phyloP scores from a whole-genome alignment of 1,140 invertebrate genomes.

The Pentalonia nigronervosa region DNA sequence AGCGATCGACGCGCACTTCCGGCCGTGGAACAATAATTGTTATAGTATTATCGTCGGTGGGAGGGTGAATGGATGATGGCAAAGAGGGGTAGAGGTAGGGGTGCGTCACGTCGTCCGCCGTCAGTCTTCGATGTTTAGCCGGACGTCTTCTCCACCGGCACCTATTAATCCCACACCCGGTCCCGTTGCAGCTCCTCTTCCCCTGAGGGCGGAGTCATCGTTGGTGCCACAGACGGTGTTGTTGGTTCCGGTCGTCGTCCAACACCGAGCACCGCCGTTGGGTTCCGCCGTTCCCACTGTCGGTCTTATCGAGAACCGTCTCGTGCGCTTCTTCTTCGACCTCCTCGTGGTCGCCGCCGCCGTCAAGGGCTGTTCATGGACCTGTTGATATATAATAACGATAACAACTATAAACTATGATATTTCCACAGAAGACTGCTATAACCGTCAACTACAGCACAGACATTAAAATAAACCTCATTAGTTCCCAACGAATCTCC shows the following conservation, averaged over 20 bases:
- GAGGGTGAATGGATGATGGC: no score
- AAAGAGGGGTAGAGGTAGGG: no score
- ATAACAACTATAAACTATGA: not conserved
- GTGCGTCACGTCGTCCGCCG: not conserved
- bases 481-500: no score
- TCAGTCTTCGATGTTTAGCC: slow-evolving; percentile 54
- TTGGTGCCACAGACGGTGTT: not conserved
- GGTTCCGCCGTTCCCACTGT: not conserved
- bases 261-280: not conserved
- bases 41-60: not conserved
- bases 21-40: not conserved
- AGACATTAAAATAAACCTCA: not conserved
- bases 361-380: not conserved
- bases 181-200: not conserved
- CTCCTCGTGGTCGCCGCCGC: not conserved
- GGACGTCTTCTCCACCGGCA: not conserved
- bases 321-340: slow-evolving; percentile 31
- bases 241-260: not conserved
- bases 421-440: not conserved
- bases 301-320: slow-evolving; percentile 44
- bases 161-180: not conserved
- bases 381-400: not conserved
- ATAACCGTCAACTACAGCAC: not conserved
- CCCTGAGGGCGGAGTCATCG: not conserved
- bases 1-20: not conserved